phyloP scores from a whole-genome alignment of 2,797 vertebrate species.

The Momotus momota region DNA sequence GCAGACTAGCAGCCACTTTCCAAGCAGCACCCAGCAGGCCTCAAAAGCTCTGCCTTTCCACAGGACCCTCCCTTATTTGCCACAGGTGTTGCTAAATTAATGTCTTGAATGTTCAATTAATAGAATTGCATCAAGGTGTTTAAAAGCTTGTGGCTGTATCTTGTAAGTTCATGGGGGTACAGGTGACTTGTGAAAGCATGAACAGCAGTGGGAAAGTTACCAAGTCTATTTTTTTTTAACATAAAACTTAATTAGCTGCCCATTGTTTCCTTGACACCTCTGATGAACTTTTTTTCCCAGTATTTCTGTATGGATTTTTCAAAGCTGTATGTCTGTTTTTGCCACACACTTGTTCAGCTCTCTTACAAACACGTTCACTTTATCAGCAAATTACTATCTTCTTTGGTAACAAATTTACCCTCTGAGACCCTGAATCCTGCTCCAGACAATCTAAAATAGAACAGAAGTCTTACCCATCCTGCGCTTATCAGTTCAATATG shows the following conservation, averaged over 20 bases:
- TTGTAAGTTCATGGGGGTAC: background rate
- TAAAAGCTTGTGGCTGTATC: background rate
- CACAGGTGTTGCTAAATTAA: background rate
- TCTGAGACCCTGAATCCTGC: background rate
- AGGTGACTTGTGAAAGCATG: background rate
- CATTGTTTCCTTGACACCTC: background rate
- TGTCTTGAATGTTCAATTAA: background rate
- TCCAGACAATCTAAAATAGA: background rate
- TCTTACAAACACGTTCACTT: background rate
- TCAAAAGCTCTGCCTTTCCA: background rate
- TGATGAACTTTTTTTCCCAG: background rate
- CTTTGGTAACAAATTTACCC: background rate
- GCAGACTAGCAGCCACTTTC: background rate
- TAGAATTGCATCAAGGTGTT: background rate
- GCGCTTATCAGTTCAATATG: background rate
- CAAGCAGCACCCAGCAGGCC: background rate
- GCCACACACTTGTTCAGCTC: background rate
- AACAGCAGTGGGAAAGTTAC: background rate
- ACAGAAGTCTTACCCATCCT: background rate
- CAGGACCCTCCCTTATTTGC: background rate
- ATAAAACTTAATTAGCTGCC: background rate
- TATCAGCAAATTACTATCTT: background rate
- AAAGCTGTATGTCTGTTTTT: background rate
- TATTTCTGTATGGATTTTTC: background rate
- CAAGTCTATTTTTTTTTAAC: background rate